phyloP scores from a whole-genome alignment of 2,113 vertebrate species.

The Ciconia maguari region DNA sequence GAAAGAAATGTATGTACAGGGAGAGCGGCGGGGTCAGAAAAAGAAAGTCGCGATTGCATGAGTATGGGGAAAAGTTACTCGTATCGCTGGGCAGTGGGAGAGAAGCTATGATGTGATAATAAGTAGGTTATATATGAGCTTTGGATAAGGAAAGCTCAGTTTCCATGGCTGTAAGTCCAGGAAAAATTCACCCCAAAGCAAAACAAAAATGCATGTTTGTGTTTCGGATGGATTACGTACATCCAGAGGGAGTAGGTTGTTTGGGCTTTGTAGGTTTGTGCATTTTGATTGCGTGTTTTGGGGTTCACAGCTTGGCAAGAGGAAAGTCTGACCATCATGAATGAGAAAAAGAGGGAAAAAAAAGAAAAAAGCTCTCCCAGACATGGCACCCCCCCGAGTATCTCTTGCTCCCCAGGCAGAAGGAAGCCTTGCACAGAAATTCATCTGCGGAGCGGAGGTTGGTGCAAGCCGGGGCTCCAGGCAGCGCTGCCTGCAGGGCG shows the following conservation, averaged over 20 bases:
- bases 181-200: neutral
- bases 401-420: neutral
- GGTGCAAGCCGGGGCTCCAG: neutral
- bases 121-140: neutral
- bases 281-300: neutral
- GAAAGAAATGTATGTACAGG: neutral
- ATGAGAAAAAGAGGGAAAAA: neutral
- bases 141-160: neutral
- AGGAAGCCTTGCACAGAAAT: neutral
- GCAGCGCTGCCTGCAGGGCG: neutral
- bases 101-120: neutral
- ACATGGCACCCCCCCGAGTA: neutral
- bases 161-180: neutral
- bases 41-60: neutral
- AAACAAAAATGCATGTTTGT: neutral
- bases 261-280: neutral
- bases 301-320: neutral
- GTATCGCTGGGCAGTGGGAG: neutral
- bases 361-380: neutral
- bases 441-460: rapidly evolving
- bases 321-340: neutral
- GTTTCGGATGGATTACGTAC: rapidly evolving
- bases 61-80: neutral
- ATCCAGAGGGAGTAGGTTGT: neutral
- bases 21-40: neutral